Evolutionary conservation across 2,888 invertebrate species (phyloP), one percentile per base, ranked within the genome.

Genomic region (Thumatha senex): DNA sequence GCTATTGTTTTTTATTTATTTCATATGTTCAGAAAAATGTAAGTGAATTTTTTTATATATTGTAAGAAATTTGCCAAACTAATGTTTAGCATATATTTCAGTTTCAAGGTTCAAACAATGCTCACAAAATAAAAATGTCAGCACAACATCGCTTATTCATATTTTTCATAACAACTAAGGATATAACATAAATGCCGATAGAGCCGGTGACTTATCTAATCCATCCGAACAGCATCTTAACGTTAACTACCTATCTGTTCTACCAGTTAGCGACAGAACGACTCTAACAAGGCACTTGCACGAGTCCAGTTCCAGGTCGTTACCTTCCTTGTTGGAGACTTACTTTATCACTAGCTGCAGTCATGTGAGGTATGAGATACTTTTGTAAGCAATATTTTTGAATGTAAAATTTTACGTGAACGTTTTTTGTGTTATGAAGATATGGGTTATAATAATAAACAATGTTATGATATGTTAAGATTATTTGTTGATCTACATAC

Each of bases 271-370:
- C 62, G 49, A 54, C 59, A 49, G 46, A 60, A 59, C 56, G 57
- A 66, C 59, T 67, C 63, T 73, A 74, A 74, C 72, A 71, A 76
- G 76, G 66, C 62, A 63, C 66, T 67, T 56, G 65, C 63, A 57
- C 55, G 56, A 57, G 54, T 63, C 68, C 55, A 66, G 68, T 63
- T 72, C 61, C 58, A 63, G 56, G 61, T 69, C 61, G 67, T 72
- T 72, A 72, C 62, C 54, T 50, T 56, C 59, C 64, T 67, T 64
- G 67, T 64, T 54, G 60, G 46, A 43, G 51, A 66, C 55, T 63
- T 58, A 59, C 53, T 42, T 50, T 59, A n/a, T 50, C 41, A 18
- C 46, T 15, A 36, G 47, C 52, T 54, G 52, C 53, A 52, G 51
- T 54, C 59, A 46, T 36, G 39, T 48, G 50, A 46, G 48, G 54